These are phyloP conservation scores for Helogale parvula DNA, from an alignment of 2,113 vertebrate species.

Conservation along the genomic window DNA sequence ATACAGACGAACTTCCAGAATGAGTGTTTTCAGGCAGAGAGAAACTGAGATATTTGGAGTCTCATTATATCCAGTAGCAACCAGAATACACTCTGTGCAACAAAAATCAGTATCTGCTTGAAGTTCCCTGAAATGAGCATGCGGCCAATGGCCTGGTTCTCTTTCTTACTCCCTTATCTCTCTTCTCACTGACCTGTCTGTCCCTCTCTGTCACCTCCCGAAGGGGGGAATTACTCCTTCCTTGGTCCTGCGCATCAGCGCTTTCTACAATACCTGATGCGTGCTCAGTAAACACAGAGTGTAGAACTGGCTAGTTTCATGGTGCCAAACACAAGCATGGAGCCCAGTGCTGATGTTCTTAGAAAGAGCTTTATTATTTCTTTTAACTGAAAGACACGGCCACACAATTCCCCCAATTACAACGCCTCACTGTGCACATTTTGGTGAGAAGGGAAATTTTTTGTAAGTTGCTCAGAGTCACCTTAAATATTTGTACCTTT, in stretches of 20 bases:
- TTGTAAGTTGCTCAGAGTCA: background rate
- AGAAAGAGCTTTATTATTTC: background rate
- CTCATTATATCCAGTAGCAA: background rate
- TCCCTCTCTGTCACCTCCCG: background rate
- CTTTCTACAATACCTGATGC: background rate
- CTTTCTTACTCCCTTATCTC: background rate
- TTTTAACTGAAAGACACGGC: background rate
- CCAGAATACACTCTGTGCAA: background rate
- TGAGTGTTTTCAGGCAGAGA: background rate
- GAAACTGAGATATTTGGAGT: background rate
- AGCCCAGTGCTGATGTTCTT: background rate
- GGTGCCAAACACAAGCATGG: accelerated
- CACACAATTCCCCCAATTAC: background rate
- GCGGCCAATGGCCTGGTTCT: too few species aligned
- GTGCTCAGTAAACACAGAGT: background rate
- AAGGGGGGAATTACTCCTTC: accelerated
- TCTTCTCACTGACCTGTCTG: accelerated
- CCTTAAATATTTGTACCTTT: too few species aligned
- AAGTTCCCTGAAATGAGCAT: background rate
- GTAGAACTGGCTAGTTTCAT: background rate
- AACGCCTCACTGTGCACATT: background rate
- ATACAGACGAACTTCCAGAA: background rate
- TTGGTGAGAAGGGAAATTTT: background rate
- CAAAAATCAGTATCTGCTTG: background rate
- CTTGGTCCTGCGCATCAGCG: background rate